Base-by-base conservation (phyloP, 2,888 invertebrate genomes). In the Drosophila gaucha region DNA sequence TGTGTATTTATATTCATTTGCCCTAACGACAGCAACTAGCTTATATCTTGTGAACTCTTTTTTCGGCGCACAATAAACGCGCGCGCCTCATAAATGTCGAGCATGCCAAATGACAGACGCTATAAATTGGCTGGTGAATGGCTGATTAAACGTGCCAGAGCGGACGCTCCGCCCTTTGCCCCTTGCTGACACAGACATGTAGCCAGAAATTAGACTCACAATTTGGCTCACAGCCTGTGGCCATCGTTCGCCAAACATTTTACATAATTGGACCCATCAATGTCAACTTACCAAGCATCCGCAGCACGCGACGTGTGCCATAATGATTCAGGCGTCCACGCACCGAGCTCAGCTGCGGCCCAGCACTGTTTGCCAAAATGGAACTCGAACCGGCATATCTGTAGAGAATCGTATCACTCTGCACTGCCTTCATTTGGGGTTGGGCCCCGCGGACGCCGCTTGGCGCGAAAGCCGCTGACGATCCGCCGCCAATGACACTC, bases 271-370 rank as follows among this genome's bases (percentile, higher is more conserved):
- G 8, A 31, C 24, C 1, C 35, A 18, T 30, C 38, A 9, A 22
- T 10, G 54, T n/a, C 26, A 14, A 92, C 94, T 94, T 88, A 96
- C 96, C 95, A 59, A 96, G 91, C 96, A 96, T 96, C 92, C 95
- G 95, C 14, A 96, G 91, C 18, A 96, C 95, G 72, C 95, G 92
- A 58, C 93, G 93, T 0, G 95, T 95, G 1, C 95, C 95, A 80
- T 94, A 94, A 43, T 93, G 93, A 68, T 90, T 90, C 73, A 91
- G 89, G 16, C 91, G 57, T 16, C 90, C 90, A 20, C 88, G 90
- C 91, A 94, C 91, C 92, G 94, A 51, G 91, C 94, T 62, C 92
- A 93, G 62, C 93, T 93, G 78, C 0, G 80, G 72, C 6, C 93
- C 93, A 2, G 84, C 47, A 6, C 49, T 67, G 46, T 18, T 56